A percentile compares a stretch with the other conserved stretches of the same genome.
These are phyloP conservation scores for Hypocryptadius cinnamomeus DNA, from an alignment of 2,113 vertebrate species.

Conservation along the genomic window DNA sequence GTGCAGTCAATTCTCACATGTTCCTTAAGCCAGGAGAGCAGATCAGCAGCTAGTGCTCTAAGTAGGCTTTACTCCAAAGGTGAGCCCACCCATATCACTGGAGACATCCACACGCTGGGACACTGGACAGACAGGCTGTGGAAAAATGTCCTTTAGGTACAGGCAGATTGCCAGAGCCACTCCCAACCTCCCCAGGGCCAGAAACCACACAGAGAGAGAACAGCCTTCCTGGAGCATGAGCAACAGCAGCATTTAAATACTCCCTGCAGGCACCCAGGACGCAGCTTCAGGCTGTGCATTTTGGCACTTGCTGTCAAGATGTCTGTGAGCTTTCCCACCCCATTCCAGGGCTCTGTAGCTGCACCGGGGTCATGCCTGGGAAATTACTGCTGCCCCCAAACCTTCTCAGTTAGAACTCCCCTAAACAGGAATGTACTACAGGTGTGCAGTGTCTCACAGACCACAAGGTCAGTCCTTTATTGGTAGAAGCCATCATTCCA, in stretches of 20 bases:
- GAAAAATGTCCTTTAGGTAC: conserved; percentile 12
- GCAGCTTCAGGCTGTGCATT: background rate
- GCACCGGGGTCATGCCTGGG: background rate
- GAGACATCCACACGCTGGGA: background rate
- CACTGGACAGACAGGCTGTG: background rate
- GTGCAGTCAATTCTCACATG: conserved; percentile 9
- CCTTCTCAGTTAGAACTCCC: background rate
- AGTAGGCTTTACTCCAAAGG: conserved; percentile 16
- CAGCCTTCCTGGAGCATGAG: background rate
- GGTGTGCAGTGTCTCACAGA: background rate
- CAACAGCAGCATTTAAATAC: background rate
- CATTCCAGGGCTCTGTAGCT: background rate
- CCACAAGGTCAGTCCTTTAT: background rate
- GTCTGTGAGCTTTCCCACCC: background rate
- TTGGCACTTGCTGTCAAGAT: background rate
- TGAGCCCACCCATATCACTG: conserved; percentile 12
- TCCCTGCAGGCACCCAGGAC: background rate
- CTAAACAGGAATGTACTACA: background rate
- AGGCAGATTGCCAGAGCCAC: background rate
- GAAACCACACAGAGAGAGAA: background rate
- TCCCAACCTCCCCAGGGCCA: background rate
- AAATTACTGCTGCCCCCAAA: background rate
- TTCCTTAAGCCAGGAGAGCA: conserved; percentile 21
- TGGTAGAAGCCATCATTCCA: conserved; percentile 17
- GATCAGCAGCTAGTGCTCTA: conserved; percentile 4